phyloP scores from a whole-genome alignment of 2,113 vertebrate genomes.

The Pheucticus melanocephalus region DNA sequence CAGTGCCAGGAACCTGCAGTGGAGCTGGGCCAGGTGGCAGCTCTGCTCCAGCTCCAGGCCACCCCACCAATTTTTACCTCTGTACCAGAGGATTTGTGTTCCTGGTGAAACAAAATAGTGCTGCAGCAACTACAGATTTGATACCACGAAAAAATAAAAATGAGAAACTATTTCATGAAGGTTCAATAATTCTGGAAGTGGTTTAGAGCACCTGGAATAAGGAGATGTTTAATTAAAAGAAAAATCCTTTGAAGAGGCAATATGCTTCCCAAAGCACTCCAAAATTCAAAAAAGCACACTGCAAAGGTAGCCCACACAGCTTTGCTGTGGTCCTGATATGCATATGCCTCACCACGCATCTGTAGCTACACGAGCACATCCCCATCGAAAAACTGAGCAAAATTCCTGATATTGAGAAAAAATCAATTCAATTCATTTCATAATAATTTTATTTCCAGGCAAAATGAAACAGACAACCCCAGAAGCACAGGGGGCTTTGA shows the following conservation, averaged over 20 bases:
- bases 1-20: fast-evolving
- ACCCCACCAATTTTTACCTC: neutral
- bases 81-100: neutral
- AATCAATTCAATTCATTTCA: neutral
- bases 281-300: neutral
- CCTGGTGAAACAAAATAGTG: neutral
- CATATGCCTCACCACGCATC: neutral
- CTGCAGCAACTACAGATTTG: neutral
- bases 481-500: neutral
- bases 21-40: neutral
- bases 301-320: neutral
- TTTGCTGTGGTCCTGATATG: neutral
- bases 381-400: neutral
- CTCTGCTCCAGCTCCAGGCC: neutral
- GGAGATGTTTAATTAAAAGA: neutral
- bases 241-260: neutral
- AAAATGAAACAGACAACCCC: neutral
- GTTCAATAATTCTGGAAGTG: fast-evolving
- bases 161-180: neutral
- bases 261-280: neutral
- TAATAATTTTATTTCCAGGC: neutral
- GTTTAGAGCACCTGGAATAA: neutral
- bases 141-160: neutral
- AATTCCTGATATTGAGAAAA: neutral
- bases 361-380: neutral